Conservation (phyloP, 2,888 invertebrate genomes). For the Napeogenes sylphis region DNA sequence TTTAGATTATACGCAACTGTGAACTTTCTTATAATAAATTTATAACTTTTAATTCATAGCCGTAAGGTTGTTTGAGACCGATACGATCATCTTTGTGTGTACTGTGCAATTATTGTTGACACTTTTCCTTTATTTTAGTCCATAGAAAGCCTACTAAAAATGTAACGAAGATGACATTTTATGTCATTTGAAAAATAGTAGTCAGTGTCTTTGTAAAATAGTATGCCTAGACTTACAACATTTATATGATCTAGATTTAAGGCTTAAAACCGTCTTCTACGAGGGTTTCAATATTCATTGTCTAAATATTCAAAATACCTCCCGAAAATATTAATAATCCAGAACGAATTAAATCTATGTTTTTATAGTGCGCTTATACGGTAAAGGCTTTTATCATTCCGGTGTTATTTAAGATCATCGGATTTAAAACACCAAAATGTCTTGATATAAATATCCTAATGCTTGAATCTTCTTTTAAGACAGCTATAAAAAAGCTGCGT, state of each 20-base stretch:
- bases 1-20: conserved; percentile 11
- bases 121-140: too few species aligned
- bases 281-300: too few species aligned
- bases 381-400: conserved; percentile 28
- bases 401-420: conserved; percentile 27
- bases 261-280: too few species aligned
- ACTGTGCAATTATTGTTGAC: not conserved
- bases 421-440: conserved; percentile 33
- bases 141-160: too few species aligned
- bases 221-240: too few species aligned
- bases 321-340: not conserved
- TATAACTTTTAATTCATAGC: conserved; percentile 13
- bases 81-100: not conserved
- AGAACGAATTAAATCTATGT: conserved; percentile 22
- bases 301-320: too few species aligned
- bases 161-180: too few species aligned
- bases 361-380: conserved; percentile 17
- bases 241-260: too few species aligned
- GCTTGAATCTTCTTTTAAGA: conserved; percentile 20
- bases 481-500: conserved; percentile 15
- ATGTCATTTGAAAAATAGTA: too few species aligned
- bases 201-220: too few species aligned
- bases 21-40: conserved; percentile 17
- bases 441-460: conserved; percentile 30
- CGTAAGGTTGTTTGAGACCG: not conserved